Conservation (phyloP, 2,113 vertebrate species). For the Opisthocomus hoazin region DNA sequence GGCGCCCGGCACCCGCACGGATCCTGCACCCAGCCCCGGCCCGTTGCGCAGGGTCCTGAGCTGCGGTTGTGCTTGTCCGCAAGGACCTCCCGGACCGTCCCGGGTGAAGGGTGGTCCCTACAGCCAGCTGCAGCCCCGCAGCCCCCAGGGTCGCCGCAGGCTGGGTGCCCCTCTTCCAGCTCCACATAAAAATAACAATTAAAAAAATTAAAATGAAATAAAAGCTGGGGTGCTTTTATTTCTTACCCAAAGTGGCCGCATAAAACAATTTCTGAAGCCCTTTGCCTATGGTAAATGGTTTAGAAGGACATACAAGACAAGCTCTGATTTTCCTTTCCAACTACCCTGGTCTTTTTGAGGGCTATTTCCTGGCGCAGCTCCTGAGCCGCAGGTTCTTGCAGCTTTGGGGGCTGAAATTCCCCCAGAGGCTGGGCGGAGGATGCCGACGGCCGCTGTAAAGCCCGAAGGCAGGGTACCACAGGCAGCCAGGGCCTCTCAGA, state of each 20-base stretch:
- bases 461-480: not conserved
- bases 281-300: not conserved
- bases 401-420: not conserved
- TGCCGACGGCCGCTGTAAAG: not conserved
- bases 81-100: accelerated
- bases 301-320: not conserved
- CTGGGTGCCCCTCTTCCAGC: not conserved
- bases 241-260: not conserved
- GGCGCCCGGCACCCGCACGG: accelerated
- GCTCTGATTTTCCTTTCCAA: not conserved
- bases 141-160: not conserved
- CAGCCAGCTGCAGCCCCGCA: not conserved
- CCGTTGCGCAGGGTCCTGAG: not conserved
- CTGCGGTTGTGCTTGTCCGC: not conserved
- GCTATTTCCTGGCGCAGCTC: not conserved
- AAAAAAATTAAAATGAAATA: no score
- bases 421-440: not conserved
- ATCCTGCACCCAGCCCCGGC: not conserved
- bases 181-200: accelerated
- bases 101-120: not conserved
- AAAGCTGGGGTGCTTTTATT: not conserved
- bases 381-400: not conserved
- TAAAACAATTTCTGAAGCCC: not conserved
- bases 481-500: not conserved
- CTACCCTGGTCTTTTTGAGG: not conserved